Percentiles rank a stretch among this genome's conserved stretches.
Evolutionary conservation across 2,797 vertebrate genomes (phyloP).

Genomic region (Lepidocolaptes lacrymiger): DNA sequence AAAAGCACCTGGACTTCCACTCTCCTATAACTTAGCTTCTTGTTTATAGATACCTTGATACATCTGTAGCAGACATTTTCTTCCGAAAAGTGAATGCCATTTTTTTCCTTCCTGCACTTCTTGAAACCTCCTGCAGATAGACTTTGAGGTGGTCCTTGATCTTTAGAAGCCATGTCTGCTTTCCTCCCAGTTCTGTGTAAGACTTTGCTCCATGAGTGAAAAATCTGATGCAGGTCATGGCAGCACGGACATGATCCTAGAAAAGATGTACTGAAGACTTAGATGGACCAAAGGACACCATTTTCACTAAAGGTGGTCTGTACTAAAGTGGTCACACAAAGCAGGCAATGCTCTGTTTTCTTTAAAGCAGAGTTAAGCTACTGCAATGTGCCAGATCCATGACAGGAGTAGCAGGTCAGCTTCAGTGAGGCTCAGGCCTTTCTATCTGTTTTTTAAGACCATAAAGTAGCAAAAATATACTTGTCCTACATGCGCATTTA

Average conservation of each 20-base stretch:
- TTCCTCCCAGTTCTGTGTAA: conserved; percentile 90
- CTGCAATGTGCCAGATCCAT: neutral
- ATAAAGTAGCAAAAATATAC: neutral
- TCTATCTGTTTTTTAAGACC: neutral
- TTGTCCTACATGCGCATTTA: neutral
- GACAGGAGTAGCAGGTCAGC: neutral
- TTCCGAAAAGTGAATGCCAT: conserved; percentile 87
- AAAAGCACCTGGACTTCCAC: neutral
- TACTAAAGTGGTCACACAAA: neutral
- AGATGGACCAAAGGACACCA: neutral
- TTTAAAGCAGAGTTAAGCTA: neutral
- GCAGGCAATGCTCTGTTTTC: neutral
- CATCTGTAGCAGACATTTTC: conserved; percentile 91
- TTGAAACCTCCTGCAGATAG: conserved; percentile 93
- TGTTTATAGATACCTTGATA: conserved; percentile 85
- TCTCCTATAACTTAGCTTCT: neutral
- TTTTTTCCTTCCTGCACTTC: conserved; percentile 81
- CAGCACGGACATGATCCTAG: conserved; percentile 94
- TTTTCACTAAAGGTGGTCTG: neutral
- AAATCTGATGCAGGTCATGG: conserved; percentile 97
- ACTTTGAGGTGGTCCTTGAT: conserved; percentile 96
- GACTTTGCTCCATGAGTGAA: conserved; percentile 89
- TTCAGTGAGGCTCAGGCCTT: neutral
- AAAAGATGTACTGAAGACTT: neutral
- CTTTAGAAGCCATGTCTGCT: conserved; percentile 90